Conservation (phyloP, 2,113 vertebrate species). For the Cyanistes caeruleus region DNA sequence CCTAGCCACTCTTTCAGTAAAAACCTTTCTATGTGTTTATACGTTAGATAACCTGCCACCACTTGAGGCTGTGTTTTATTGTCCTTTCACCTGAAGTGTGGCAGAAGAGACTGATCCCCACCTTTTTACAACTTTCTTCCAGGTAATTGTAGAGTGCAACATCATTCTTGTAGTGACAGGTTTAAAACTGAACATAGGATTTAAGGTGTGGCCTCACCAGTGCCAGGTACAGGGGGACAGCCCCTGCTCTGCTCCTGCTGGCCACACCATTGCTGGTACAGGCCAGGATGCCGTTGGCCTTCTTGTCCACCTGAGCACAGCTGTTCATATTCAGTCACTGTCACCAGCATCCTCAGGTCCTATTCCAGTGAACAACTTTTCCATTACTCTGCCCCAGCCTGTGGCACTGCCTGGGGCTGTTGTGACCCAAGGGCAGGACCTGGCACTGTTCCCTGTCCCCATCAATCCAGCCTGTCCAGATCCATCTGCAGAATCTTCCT, state of each 20-base stretch:
- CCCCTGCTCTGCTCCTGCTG: not conserved
- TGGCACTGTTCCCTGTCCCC: too few species aligned
- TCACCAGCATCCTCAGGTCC: not conserved
- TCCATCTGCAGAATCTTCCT: not conserved
- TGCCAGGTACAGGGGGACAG: fast-evolving
- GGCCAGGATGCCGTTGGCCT: not conserved
- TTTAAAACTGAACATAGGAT: not conserved
- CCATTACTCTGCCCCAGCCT: not conserved
- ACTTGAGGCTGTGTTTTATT: not conserved
- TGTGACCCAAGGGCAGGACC: not conserved
- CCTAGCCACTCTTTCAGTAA: not conserved
- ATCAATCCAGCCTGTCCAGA: not conserved
- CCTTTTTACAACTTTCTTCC: not conserved
- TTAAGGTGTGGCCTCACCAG: too few species aligned
- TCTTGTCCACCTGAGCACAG: not conserved
- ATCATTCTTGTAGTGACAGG: not conserved
- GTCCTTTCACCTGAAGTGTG: not conserved
- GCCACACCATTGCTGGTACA: fast-evolving
- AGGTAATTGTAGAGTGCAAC: not conserved
- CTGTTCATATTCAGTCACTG: not conserved
- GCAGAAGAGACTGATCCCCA: not conserved
- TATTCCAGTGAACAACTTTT: not conserved
- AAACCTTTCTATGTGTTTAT: not conserved
- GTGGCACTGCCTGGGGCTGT: not conserved
- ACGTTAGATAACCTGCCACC: too few species aligned